Conservation (phyloP, 1,140 invertebrate species). For the Lepidurus apus region DNA sequence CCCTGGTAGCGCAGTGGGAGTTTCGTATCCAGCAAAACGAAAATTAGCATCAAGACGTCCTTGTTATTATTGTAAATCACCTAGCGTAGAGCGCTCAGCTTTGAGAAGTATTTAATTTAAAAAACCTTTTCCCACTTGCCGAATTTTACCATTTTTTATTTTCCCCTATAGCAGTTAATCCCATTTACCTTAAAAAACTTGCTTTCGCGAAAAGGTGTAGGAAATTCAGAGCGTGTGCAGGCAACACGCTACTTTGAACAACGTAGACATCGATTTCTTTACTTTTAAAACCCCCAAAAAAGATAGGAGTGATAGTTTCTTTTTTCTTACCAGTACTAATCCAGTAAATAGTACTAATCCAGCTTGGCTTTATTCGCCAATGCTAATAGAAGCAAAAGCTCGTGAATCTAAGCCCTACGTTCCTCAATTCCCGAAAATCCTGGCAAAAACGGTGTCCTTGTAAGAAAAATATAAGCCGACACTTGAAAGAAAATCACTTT, state of each 20-base stretch:
- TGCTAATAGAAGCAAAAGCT: conserved; percentile 18
- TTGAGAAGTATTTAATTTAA: background rate
- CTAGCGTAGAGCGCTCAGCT: background rate
- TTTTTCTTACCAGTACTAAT: background rate
- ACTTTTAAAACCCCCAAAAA: background rate
- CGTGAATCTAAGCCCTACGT: background rate
- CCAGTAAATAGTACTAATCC: background rate
- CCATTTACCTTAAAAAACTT: background rate
- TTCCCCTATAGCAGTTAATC: background rate
- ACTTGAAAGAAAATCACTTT: background rate
- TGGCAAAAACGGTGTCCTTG: background rate
- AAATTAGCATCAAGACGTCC: conserved; percentile 2
- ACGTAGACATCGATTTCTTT: background rate
- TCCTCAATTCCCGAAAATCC: background rate
- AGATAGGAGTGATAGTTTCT: background rate
- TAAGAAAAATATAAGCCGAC: background rate
- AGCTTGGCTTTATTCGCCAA: conserved; percentile 18
- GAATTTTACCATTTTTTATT: background rate
- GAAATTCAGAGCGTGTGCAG: conserved; percentile 13
- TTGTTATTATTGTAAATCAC: conserved; percentile 16
- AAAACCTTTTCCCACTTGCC: background rate
- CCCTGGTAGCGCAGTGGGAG: conserved; percentile 52
- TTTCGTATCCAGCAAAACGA: conserved; percentile 47
- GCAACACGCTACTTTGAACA: conserved; percentile 5
- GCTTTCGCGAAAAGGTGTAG: background rate